Evolutionary conservation across 23 tunicate species (phyloP).

Genomic region (Styela clava): DNA sequence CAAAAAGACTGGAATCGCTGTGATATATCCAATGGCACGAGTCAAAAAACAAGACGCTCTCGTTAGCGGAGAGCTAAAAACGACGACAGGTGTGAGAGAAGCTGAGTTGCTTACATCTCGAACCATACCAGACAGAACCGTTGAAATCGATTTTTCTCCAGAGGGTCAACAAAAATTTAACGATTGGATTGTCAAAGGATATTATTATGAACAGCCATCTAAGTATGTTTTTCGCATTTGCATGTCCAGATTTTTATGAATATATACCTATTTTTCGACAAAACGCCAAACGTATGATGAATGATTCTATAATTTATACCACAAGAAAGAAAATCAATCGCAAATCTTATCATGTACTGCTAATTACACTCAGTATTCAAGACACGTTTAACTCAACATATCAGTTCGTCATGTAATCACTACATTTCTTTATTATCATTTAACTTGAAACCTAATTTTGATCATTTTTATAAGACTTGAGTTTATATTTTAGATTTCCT

Average conservation of each 20-base stretch:
- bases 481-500: constrained; percentile 78
- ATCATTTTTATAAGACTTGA: no score
- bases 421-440: no score
- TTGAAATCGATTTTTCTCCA: constrained; percentile 36
- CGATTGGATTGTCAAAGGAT: constrained; percentile 62
- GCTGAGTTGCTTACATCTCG: constrained; percentile 25
- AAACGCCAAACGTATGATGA: no score
- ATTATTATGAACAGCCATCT: constrained; percentile 51
- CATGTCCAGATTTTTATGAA: no score
- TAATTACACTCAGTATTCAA: no score
- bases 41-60: constrained; percentile 1
- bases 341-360: no score
- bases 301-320: no score
- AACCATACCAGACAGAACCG: constrained; percentile 33
- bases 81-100: neutral
- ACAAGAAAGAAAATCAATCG: no score
- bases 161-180: constrained; percentile 46
- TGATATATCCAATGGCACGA: constrained; percentile 12
- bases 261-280: no score
- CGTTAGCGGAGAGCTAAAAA: constrained; percentile 12
- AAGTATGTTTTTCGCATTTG: constrained; percentile 40
- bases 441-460: no score
- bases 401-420: no score
- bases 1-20: constrained; percentile 5
- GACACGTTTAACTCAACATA: no score